Evolutionary conservation across 2,797 vertebrate genomes (phyloP).

Genomic region (Lerista edwardsae): DNA sequence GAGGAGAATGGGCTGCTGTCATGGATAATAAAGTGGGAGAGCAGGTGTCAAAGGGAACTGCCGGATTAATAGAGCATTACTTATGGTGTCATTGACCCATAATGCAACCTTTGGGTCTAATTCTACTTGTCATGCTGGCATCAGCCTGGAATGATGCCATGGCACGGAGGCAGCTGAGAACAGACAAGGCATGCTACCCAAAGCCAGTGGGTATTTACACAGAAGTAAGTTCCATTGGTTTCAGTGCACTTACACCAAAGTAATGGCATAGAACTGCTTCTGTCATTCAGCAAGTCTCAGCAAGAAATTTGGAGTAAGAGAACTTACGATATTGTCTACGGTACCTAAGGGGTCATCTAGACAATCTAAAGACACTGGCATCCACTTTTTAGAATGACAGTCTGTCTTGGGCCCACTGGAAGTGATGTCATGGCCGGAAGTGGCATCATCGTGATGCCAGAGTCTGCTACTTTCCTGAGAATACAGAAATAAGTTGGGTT

Average conservation of each 20-base stretch:
- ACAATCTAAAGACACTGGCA: fast-evolving
- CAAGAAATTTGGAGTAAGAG: neutral
- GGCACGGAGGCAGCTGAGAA: slow-evolving; percentile 16
- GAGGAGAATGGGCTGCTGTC: slow-evolving; percentile 14
- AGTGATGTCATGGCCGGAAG: no score
- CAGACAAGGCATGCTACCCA: neutral
- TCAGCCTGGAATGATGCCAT: slow-evolving; percentile 44
- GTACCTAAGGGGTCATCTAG: neutral
- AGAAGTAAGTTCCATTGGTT: neutral
- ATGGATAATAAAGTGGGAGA: slow-evolving; percentile 60
- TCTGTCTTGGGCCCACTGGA: no score
- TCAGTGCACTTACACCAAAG: neutral
- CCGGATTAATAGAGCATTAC: slow-evolving; percentile 69
- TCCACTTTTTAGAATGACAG: no score
- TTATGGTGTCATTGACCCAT: slow-evolving; percentile 48
- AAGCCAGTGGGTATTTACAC: neutral
- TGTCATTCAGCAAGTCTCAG: neutral
- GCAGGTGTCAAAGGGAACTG: slow-evolving; percentile 58
- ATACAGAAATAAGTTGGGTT: no score
- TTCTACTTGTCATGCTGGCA: slow-evolving; percentile 18
- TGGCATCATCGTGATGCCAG: no score
- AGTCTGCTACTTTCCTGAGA: no score
- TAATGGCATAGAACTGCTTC: neutral
- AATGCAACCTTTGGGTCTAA: slow-evolving; percentile 48
- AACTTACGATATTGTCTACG: neutral